Percentiles rank a stretch among this genome's conserved stretches.
Evolutionary conservation across 2,888 invertebrate genomes (phyloP).

Genomic region (Thymelicus acteon): DNA sequence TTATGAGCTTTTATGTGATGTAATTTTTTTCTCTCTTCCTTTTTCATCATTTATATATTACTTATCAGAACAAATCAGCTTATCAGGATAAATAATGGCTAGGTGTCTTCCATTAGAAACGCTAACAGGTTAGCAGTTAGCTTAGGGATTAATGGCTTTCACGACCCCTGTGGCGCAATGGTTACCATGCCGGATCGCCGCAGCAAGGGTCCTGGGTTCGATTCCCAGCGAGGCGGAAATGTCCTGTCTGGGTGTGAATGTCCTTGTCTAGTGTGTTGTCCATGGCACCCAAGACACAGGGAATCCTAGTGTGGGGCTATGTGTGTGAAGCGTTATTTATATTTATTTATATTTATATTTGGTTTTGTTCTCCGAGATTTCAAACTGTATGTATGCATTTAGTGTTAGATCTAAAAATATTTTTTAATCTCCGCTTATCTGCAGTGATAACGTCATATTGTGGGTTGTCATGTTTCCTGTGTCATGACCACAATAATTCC

Average conservation of each 20-base stretch:
- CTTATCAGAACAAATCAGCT: background rate
- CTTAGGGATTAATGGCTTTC: background rate
- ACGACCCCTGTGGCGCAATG: too few relatives aligned
- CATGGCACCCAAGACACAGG: too few relatives aligned
- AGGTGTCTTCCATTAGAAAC: background rate
- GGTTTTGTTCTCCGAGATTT: too few relatives aligned
- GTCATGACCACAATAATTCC: background rate
- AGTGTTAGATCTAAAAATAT: background rate
- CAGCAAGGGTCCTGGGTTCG: too few relatives aligned
- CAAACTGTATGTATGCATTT: background rate
- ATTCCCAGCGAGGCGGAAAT: too few relatives aligned
- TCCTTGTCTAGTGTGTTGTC: too few relatives aligned
- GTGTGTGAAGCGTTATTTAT: too few relatives aligned
- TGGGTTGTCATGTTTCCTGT: background rate
- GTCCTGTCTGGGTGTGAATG: too few relatives aligned
- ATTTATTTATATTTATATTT: too few relatives aligned
- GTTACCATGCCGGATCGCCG: too few relatives aligned
- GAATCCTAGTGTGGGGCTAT: too few relatives aligned
- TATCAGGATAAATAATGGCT: background rate
- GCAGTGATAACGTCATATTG: background rate
- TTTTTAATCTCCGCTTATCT: slow-evolving; percentile 1
- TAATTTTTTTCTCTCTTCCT: too few relatives aligned
- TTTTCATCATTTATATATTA: background rate
- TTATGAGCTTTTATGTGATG: background rate
- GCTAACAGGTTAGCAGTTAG: background rate